Evolutionary conservation across 1,140 invertebrate genomes (phyloP), one percentile per base, ranked within the genome.

Genomic region (Piezodorus guildinii): DNA sequence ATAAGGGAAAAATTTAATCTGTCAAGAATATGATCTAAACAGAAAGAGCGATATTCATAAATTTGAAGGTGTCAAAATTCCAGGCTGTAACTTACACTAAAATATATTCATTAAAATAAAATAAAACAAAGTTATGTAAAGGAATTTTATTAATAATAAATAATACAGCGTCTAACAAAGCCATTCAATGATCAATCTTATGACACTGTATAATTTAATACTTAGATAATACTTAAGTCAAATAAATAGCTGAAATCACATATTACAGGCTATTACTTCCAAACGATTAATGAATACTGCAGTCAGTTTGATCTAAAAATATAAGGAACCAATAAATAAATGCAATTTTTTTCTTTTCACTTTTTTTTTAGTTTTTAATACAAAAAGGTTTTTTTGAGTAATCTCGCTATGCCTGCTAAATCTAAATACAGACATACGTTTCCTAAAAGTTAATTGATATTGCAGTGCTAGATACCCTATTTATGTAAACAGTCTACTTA

Each of bases 391-490:
- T 10, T 39, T 39, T 1, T 39, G 34, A 39, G 6, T 10, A 39
- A 39, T 39, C 12, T 39, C 12, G 34, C 34, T 39, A 39, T 39
- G 34, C 34, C 34, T 39, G 34, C 34, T 39, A 39, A 10, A 39
- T 39, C 34, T 39, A 39, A 39, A 12, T 39, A 39, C 34, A 39
- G 34, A 39, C 34, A 39, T 39, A 39, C 34, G 6, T 39, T 39
- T 39, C 34, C 34, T 39, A 39, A 39, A 56, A 16, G 21, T 25
- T 23, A 23, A 21, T 23, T 56, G 12, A 56, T 56, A 56, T 56
- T 56, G 52, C 52, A 56, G 52, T 56, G 52, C 52, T 56, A 56
- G 52, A 56, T 56, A 56, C 52, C 52, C 52, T 56, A 56, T 39
- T 39, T 39, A 39, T 56, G 12, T 23, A 25, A 19, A 56, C 14